Evolutionary conservation across 2,888 invertebrate species (phyloP).

Genomic region (Ochlodes sylvanus): DNA sequence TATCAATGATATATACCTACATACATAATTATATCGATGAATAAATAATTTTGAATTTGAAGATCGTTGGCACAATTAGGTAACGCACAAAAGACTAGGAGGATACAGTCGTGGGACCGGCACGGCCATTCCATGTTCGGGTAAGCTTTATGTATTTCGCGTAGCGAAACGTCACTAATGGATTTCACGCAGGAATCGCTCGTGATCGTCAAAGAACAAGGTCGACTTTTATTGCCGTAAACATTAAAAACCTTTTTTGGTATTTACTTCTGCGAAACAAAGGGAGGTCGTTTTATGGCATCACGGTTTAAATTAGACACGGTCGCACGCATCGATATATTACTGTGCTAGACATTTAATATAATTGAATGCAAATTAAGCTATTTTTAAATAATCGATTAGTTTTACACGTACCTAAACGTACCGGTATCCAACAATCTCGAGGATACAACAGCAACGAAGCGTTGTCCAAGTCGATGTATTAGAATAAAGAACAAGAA

Average conservation of each 20-base stretch:
- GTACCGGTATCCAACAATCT: slow-evolving; percentile 17
- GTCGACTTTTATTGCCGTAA: slow-evolving; percentile 50
- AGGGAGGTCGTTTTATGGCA: slow-evolving; percentile 22
- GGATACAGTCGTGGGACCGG: slow-evolving; percentile 10
- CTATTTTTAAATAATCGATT: neutral
- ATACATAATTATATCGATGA: no score
- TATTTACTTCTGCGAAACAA: slow-evolving; percentile 30
- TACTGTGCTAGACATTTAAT: slow-evolving; percentile 13
- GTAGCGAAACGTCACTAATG: slow-evolving; percentile 47
- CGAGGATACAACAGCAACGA: neutral
- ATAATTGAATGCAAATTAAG: slow-evolving; percentile 29
- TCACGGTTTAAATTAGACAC: slow-evolving; percentile 24
- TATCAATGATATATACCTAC: no score
- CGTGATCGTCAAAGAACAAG: slow-evolving; percentile 53
- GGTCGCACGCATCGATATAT: slow-evolving; percentile 20
- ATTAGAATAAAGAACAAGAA: neutral
- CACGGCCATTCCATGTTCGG: slow-evolving; percentile 11
- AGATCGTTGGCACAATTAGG: neutral
- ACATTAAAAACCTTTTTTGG: slow-evolving; percentile 41
- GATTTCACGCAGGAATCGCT: slow-evolving; percentile 40
- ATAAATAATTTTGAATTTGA: no score
- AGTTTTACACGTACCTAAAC: neutral
- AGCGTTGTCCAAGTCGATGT: neutral
- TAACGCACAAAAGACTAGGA: neutral
- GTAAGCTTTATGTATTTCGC: slow-evolving; percentile 34